Evolutionary conservation across 2,113 vertebrate species (phyloP).

Genomic region (Malaclemys terrapin): DNA sequence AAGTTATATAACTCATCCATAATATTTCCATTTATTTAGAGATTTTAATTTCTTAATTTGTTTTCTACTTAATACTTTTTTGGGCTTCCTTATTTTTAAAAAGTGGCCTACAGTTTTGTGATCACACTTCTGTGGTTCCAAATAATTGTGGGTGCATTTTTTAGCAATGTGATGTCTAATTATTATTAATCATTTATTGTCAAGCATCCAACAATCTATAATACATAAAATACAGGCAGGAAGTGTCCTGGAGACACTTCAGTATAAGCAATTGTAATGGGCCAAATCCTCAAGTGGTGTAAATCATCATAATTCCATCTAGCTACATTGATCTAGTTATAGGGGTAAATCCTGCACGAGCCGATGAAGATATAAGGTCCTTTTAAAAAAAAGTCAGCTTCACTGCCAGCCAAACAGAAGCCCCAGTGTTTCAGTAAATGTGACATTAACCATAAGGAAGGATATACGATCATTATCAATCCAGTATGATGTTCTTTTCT

Average conservation of each 20-base stretch:
- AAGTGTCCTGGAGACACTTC: neutral
- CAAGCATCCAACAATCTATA: neutral
- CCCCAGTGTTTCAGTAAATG: neutral
- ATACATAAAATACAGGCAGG: neutral
- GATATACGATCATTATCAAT: neutral
- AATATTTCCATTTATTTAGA: neutral
- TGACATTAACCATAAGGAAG: neutral
- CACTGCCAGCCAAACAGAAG: neutral
- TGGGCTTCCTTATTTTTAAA: neutral
- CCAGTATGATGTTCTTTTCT: neutral
- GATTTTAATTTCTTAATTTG: neutral
- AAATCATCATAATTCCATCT: neutral
- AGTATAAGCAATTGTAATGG: neutral
- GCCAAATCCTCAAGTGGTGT: slow-evolving; percentile 14
- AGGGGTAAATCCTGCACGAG: slow-evolving; percentile 24
- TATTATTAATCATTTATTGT: slow-evolving; percentile 47
- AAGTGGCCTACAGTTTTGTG: neutral
- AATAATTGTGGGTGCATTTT: neutral
- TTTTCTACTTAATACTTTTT: neutral
- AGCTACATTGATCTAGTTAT: slow-evolving; percentile 28
- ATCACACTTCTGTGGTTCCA: neutral
- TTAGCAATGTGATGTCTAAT: neutral
- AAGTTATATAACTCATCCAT: neutral
- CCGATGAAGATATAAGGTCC: neutral
- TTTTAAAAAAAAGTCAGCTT: neutral